Evolutionary conservation across 2,888 invertebrate species (phyloP).

Genomic region (Uropetala carovei): DNA sequence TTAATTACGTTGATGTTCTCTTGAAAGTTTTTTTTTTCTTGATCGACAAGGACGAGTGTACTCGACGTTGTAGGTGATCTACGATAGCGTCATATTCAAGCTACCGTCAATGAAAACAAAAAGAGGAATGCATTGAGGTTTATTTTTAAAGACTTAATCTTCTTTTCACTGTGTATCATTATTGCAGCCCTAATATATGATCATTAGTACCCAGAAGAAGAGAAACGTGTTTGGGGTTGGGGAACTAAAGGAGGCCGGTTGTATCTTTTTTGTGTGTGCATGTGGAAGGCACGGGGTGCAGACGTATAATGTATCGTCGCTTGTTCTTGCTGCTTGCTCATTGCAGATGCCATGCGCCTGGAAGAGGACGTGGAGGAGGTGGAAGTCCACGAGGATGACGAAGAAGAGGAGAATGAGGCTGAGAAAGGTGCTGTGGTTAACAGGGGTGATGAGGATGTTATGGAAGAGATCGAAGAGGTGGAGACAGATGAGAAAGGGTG

Average conservation of each 20-base stretch:
- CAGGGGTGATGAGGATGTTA: constrained; percentile 18
- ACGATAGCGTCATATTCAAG: background rate
- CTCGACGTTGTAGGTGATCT: background rate
- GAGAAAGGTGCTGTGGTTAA: background rate
- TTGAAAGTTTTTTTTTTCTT: background rate
- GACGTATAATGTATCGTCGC: constrained; percentile 60
- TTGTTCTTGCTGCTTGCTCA: constrained; percentile 64
- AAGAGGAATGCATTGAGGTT: constrained; percentile 52
- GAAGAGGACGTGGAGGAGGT: constrained; percentile 63
- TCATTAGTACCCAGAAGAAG: background rate
- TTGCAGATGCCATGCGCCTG: constrained; percentile 60
- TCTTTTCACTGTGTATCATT: background rate
- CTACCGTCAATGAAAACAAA: background rate
- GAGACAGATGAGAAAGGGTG: constrained; percentile 57
- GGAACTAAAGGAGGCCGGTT: constrained; percentile 9
- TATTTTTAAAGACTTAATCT: background rate
- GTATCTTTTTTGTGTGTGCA: constrained; percentile 48
- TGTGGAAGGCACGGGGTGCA: constrained; percentile 59
- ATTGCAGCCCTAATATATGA: background rate
- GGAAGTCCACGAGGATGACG: constrained; percentile 35
- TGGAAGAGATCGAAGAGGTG: constrained; percentile 44
- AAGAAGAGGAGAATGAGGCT: constrained; percentile 3
- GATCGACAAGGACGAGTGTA: background rate
- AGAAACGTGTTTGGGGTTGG: background rate
- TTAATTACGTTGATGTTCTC: background rate